A percentile compares a stretch with the other conserved stretches of the same genome.
These are phyloP conservation scores for Cercopithecus mona DNA, from an alignment of 2,113 vertebrate species.

Conservation along the genomic window DNA sequence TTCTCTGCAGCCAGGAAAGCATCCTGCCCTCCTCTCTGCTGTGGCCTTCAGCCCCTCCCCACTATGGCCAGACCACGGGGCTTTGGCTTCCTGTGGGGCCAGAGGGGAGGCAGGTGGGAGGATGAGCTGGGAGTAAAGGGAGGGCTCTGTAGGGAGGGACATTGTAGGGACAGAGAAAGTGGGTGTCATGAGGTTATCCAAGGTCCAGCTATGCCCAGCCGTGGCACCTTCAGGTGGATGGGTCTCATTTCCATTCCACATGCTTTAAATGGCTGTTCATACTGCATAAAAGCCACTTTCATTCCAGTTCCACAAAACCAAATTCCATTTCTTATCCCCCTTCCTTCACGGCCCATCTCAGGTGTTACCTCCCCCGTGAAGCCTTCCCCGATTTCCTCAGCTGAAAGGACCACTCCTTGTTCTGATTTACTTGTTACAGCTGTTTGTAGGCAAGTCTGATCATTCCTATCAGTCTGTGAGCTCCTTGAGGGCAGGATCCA, in stretches of 20 bases:
- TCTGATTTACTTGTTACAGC: not conserved
- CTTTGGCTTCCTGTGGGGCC: constrained; percentile 45
- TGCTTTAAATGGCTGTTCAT: not conserved
- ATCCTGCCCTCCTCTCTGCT: not conserved
- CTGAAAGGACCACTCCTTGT: no score
- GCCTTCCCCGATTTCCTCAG: not conserved
- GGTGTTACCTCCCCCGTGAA: not conserved
- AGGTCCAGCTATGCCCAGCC: constrained; percentile 49
- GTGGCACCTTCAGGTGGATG: not conserved
- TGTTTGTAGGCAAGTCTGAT: not conserved
- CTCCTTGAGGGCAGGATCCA: not conserved
- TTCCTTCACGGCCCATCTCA: not conserved
- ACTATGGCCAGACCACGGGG: not conserved
- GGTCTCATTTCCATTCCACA: not conserved
- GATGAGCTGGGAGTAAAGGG: not conserved
- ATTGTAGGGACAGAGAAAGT: not conserved
- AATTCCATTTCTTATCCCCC: not conserved
- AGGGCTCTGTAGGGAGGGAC: not conserved
- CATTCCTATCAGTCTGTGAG: not conserved
- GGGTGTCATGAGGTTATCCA: not conserved
- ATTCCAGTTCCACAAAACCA: not conserved
- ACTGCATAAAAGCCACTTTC: not conserved
- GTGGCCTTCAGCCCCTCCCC: not conserved
- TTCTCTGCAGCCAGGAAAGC: not conserved
- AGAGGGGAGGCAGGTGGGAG: constrained; percentile 17